These are phyloP conservation scores for Pristionchus fissidentatus DNA, from an alignment of 2,888 invertebrate species.

Conservation along the genomic window DNA sequence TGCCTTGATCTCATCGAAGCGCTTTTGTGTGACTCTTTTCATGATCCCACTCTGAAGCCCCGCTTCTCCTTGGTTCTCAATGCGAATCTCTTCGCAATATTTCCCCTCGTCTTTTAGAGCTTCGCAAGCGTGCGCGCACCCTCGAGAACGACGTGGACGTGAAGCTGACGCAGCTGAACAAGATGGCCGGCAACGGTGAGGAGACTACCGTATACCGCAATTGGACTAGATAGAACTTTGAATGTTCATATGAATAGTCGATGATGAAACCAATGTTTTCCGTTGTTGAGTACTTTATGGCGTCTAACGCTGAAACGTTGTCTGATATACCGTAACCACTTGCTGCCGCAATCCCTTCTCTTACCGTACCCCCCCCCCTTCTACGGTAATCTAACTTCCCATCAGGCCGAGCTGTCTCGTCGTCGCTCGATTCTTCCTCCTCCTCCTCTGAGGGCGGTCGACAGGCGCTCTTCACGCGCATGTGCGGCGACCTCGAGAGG, in stretches of 20 bases:
- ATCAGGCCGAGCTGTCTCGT: neutral
- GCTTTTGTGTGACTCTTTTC: too few relatives aligned
- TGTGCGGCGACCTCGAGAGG: constrained; percentile 92
- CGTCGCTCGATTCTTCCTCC: neutral
- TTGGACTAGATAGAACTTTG: too few relatives aligned
- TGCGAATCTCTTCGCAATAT: too few relatives aligned
- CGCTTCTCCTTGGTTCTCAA: too few relatives aligned
- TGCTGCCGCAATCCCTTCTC: too few relatives aligned
- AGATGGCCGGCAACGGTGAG: constrained; percentile 79
- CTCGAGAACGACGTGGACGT: constrained; percentile 96
- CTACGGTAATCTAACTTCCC: neutral
- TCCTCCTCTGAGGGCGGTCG: constrained; percentile 53
- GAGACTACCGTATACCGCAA: too few relatives aligned
- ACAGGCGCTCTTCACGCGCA: constrained; percentile 87
- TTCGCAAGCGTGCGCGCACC: constrained; percentile 91
- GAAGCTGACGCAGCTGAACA: constrained; percentile 94
- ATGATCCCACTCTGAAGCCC: too few relatives aligned
- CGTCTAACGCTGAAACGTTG: neutral
- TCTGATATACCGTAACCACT: neutral
- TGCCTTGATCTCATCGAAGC: too few relatives aligned
- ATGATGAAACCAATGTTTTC: too few relatives aligned
- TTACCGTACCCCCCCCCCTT: neutral
- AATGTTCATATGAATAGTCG: too few relatives aligned
- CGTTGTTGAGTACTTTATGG: too few relatives aligned
- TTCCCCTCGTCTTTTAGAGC: too few relatives aligned